Evolutionary conservation across 2,888 invertebrate genomes (phyloP).

Genomic region (Drosophila meridiana): DNA sequence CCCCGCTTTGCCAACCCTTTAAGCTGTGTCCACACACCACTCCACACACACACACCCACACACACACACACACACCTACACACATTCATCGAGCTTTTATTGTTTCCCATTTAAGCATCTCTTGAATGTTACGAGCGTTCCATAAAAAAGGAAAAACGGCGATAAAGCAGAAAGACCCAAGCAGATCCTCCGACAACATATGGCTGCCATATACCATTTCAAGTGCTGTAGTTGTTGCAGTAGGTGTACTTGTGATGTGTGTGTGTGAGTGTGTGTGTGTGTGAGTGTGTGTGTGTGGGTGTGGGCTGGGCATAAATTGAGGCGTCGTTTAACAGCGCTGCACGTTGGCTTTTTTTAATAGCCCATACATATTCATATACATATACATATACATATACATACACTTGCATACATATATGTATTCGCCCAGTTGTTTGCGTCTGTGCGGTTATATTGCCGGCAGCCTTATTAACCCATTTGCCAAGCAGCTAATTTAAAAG

Average conservation of each 20-base stretch:
- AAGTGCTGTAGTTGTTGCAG: conserved; percentile 15
- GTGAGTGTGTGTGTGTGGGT: conserved; percentile 4
- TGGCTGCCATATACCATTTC: conserved; percentile 33
- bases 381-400: background rate
- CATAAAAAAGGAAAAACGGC: conserved; percentile 63
- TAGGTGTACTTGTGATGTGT: conserved; percentile 5
- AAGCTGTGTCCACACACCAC: background rate
- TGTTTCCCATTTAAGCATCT: conserved; percentile 72
- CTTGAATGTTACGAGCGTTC: conserved; percentile 73
- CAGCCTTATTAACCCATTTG: conserved; percentile 63
- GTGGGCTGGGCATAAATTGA: conserved; percentile 49
- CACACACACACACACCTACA: conserved; percentile 5
- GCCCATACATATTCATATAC: conserved; percentile 37
- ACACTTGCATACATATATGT: background rate
- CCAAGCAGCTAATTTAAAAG: conserved; percentile 54
- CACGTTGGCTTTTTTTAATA: conserved; percentile 71
- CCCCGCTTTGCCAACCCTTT: background rate
- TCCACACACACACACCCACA: background rate
- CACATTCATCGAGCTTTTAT: conserved; percentile 51
- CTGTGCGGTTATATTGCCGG: conserved; percentile 26
- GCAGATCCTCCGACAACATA: conserved; percentile 43
- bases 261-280: conserved; percentile 1
- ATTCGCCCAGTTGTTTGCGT: background rate
- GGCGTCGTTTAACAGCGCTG: conserved; percentile 70
- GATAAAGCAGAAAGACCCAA: conserved; percentile 49